Evolutionary conservation across 2,797 vertebrate species (phyloP).

Genomic region (Rhinichthys osculus): DNA sequence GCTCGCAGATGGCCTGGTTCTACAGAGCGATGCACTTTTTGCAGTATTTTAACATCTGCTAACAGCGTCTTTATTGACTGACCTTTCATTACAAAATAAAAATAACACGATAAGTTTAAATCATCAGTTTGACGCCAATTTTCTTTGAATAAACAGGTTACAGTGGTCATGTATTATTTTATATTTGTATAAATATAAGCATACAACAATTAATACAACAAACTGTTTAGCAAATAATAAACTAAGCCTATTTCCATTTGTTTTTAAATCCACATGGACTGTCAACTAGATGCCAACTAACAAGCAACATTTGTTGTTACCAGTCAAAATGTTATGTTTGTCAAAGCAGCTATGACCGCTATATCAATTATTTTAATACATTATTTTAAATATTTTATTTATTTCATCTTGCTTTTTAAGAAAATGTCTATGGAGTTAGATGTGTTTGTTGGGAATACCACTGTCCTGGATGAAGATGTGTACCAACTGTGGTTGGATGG

Average conservation of each 20-base stretch:
- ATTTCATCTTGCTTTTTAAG: constrained; percentile 2
- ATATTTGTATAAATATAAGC: not conserved
- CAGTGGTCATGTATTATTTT: not conserved
- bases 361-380: not conserved
- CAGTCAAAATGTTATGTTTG: not conserved
- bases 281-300: too few species aligned
- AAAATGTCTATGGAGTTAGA: constrained; percentile 78
- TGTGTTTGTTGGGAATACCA: constrained; percentile 83
- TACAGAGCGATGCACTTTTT: constrained; percentile 67
- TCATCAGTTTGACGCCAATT: not conserved
- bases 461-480: constrained; percentile 81
- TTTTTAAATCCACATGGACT: not conserved
- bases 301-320: not conserved
- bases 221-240: not conserved
- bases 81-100: not conserved
- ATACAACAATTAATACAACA: not conserved
- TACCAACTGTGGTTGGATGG: constrained; percentile 82
- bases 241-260: too few species aligned
- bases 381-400: not conserved
- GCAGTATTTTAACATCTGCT: not conserved
- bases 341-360: not conserved
- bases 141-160: not conserved
- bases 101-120: not conserved
- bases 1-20: constrained; percentile 38
- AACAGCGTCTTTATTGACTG: not conserved